These are phyloP conservation scores for Ephialtes manifestator DNA, from an alignment of 2,888 invertebrate genomes.

Conservation along the genomic window DNA sequence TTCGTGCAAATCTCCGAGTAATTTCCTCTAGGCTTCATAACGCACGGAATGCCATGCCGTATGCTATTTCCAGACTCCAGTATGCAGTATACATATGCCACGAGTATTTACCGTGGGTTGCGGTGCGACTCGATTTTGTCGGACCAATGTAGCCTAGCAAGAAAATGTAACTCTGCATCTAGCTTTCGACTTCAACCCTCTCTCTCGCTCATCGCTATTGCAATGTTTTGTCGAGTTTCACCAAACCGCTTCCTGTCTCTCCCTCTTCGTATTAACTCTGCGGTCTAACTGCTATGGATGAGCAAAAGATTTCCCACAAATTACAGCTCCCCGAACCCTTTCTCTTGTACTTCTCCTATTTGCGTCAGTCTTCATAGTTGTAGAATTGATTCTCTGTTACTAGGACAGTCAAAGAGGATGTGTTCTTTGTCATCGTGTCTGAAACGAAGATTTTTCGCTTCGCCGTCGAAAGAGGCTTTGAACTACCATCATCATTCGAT, in stretches of 20 bases:
- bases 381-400: slow-evolving; percentile 20
- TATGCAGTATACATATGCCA: slow-evolving; percentile 41
- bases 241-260: background rate
- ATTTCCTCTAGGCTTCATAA: slow-evolving; percentile 72
- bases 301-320: slow-evolving; percentile 38
- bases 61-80: slow-evolving; percentile 23
- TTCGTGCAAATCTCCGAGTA: slow-evolving; percentile 72
- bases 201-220: background rate
- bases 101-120: slow-evolving; percentile 52
- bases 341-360: slow-evolving; percentile 16
- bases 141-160: slow-evolving; percentile 31
- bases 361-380: background rate
- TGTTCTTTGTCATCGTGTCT: slow-evolving; percentile 16
- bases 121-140: slow-evolving; percentile 42
- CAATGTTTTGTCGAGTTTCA: slow-evolving; percentile 20
- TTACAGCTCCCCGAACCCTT: slow-evolving; percentile 11
- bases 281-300: slow-evolving; percentile 9
- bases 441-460: slow-evolving; percentile 20
- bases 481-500: slow-evolving; percentile 11
- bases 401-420: background rate
- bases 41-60: slow-evolving; percentile 51
- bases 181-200: background rate
- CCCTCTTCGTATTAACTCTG: slow-evolving; percentile 13
- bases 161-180: slow-evolving; percentile 30
- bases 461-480: slow-evolving; percentile 16